phyloP scores from a whole-genome alignment of 2,888 invertebrate species.

The Agrilus mali region DNA sequence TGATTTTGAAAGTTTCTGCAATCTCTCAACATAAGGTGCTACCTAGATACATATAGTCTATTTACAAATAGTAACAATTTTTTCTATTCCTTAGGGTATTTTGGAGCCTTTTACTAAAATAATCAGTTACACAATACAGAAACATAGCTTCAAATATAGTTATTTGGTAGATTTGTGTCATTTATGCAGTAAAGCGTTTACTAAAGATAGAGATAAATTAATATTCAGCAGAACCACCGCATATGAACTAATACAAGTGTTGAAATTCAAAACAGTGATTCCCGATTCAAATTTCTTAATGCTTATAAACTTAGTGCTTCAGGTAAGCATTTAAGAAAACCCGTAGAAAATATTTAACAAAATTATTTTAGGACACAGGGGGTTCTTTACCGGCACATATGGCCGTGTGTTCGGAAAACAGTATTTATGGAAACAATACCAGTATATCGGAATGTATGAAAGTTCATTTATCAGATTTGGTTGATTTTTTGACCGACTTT shows the following conservation, averaged over 20 bases:
- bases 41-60: background rate
- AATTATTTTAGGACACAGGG: conserved; percentile 56
- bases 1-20: conserved; percentile 71
- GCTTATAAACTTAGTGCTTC: conserved; percentile 75
- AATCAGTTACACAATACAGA: conserved; percentile 83
- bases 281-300: conserved; percentile 91
- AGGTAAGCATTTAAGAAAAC: conserved; percentile 38
- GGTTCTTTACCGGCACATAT: conserved; percentile 72
- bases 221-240: conserved; percentile 84
- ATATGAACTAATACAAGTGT: conserved; percentile 86
- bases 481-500: conserved; percentile 92
- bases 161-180: conserved; percentile 79
- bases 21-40: conserved; percentile 66
- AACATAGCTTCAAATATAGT: conserved; percentile 66
- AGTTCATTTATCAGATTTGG: conserved; percentile 79
- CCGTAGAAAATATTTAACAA: background rate
- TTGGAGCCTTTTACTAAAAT: conserved; percentile 94
- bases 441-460: conserved; percentile 91
- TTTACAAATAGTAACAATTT: background rate
- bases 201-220: conserved; percentile 87
- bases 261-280: conserved; percentile 88
- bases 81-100: conserved; percentile 45
- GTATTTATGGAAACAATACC: conserved; percentile 51
- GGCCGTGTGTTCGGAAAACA: conserved; percentile 30
- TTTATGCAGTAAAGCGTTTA: conserved; percentile 79